Conservation (phyloP, 1,140 invertebrate genomes). For the Maniola jurtina region DNA sequence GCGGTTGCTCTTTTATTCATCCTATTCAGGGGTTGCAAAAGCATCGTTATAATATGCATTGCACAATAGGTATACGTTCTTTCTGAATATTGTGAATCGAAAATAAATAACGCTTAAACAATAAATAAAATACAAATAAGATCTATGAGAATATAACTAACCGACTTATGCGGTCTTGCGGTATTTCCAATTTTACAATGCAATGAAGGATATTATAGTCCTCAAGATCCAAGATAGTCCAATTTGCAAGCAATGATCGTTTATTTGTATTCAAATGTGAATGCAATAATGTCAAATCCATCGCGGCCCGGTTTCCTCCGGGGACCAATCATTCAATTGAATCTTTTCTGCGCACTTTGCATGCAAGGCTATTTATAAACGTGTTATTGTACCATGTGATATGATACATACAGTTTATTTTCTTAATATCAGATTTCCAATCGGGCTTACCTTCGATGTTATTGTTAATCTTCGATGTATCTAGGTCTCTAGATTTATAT, state of each 20-base stretch:
- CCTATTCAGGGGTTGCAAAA: no score
- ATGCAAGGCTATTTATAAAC: conserved; percentile 24
- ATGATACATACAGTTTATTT: background rate
- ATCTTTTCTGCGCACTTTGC: conserved; percentile 25
- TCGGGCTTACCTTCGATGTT: background rate
- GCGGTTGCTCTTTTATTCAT: no score
- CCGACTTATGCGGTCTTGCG: no score
- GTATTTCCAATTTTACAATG: background rate
- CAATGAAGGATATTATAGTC: background rate
- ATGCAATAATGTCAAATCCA: conserved; percentile 29
- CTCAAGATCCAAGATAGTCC: background rate
- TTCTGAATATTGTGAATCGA: no score
- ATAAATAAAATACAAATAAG: no score
- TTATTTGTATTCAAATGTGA: conserved; percentile 22
- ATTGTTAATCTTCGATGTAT: background rate
- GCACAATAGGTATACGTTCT: no score
- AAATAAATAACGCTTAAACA: no score
- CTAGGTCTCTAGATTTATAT: no score
- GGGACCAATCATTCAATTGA: conserved; percentile 57
- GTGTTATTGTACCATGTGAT: conserved; percentile 11
- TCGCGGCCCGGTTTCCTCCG: conserved; percentile 24
- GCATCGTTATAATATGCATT: no score
- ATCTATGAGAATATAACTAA: no score
- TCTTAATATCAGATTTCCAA: background rate
- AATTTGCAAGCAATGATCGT: conserved; percentile 36